Evolutionary conservation across 1,140 invertebrate species (phyloP).

Genomic region (Pachypsylla venusta): DNA sequence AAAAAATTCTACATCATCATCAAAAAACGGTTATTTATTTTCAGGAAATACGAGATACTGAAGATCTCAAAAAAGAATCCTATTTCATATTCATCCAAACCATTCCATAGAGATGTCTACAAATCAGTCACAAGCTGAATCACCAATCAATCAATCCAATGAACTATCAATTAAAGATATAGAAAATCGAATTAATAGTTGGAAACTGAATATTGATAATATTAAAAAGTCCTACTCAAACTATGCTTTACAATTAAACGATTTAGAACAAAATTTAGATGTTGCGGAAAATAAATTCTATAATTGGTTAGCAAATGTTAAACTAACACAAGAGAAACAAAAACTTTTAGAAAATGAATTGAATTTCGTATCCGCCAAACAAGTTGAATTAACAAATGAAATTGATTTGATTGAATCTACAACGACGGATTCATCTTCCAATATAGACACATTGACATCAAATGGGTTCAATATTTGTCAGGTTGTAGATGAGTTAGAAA

Average conservation of each 20-base stretch:
- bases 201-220: background rate
- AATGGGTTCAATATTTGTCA: too few relatives aligned
- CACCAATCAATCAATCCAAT: too few relatives aligned
- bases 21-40: too few relatives aligned
- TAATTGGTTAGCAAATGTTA: background rate
- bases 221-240: background rate
- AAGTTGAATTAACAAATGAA: background rate
- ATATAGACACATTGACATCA: too few relatives aligned
- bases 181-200: background rate
- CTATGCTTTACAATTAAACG: background rate
- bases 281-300: background rate
- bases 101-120: too few relatives aligned
- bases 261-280: background rate
- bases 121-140: too few relatives aligned
- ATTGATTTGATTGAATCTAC: background rate
- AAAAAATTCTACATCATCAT: too few relatives aligned
- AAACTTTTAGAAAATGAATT: background rate
- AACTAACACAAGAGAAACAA: slow-evolving; percentile 1
- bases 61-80: too few relatives aligned
- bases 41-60: too few relatives aligned
- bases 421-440: too few relatives aligned
- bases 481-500: background rate
- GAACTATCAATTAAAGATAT: background rate
- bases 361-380: background rate
- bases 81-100: too few relatives aligned